Base-by-base conservation (phyloP, 2,797 vertebrate genomes). In the Lindbergichthys nudifrons region DNA sequence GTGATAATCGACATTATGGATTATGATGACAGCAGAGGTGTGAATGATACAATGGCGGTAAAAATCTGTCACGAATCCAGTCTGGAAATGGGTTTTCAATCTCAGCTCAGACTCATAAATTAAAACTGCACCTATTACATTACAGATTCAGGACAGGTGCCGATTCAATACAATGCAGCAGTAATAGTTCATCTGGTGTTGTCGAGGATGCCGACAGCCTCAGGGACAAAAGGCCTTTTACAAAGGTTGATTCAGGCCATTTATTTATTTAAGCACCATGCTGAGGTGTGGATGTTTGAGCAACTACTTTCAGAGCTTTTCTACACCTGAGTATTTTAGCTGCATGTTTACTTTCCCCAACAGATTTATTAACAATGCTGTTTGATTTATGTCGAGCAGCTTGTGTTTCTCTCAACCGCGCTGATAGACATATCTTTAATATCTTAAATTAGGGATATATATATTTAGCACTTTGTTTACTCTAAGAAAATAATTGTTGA, bases 211-310 rank as follows among this genome's bases (percentile, higher is more conserved):
- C 70, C 39, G 81, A 73, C 73, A 82, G 81, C 70, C 66, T 70
- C 21, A 1, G 75, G 74, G 77, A 88, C 74, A 79, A 76, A 83
- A 75, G 65, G 75, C 59, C 75, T 78, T 69, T 78, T 57, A 5
- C 18, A 77, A 65, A 73, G 70, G 65, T 72, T 81, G 51, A 70
- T 80, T 80, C 77, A 39, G 66, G 47, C 54, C 65, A 71, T 79
- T 58, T 78, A 73, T 61, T 73, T 79, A 77, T 73, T 74, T 61
- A 79, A 73, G 47, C 47, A 15, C 2, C 16, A 11, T 36, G 41
- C 70, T 36, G 70, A 60, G 45, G 48, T 19, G 36, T 42, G 4
- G 52, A 23, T 21, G 48, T 5, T 11, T 65, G 46, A 19, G 16
- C 23, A 66, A 61, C 47, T 45, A 11, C 66, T 78, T 59, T 64